Base-by-base conservation (phyloP, 1,140 invertebrate species). In the Pinna nobilis region DNA sequence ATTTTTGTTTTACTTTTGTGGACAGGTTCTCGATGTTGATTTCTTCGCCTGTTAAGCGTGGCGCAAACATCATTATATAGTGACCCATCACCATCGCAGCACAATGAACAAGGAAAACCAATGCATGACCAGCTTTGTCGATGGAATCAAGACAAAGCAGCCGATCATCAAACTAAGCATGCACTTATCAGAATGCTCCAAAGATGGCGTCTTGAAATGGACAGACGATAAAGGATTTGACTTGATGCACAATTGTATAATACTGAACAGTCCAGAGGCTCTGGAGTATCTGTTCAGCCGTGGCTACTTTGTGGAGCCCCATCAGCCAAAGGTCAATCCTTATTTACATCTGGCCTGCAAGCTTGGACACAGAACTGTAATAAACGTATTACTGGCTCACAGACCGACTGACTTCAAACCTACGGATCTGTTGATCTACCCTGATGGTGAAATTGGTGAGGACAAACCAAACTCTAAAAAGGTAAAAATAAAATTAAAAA, bases 321-420 rank as follows among this genome's bases (percentile, higher is more conserved):
- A 79, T 59, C 35, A 70, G 53, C 78, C 81, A 6, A 49, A 59
- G 35, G 47, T 77, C 18, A 78, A 61, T 44, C 76, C 72, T 3
- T 82, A 82, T 47, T 33, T 65, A 9, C 78, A 80, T 61, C 44
- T 82, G 23, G 76, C 81, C 0, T 70, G 74, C 13, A 57, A 66
- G 25, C 68, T 82, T 20, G 81, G 81, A 11, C 28, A 53, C 35
- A 60, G 81, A 50, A 70, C 81, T 39, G 30, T 78, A 13, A 49
- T 82, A 3, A 70, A 63, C 15, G 41, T 82, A 3, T 59, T 82
- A 1, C 39, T 80, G 5, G 65, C 66, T 30, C 50, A 78, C 55
- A 66, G 80, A n/a, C 75, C 73, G 3, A 73, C 74, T 53, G 80
- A 82, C 47, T 74, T 74, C 61, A 39, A 69, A 18, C 53, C 66